Conservation (phyloP, 2,797 vertebrate species). For the Geotrypetes seraphini region DNA sequence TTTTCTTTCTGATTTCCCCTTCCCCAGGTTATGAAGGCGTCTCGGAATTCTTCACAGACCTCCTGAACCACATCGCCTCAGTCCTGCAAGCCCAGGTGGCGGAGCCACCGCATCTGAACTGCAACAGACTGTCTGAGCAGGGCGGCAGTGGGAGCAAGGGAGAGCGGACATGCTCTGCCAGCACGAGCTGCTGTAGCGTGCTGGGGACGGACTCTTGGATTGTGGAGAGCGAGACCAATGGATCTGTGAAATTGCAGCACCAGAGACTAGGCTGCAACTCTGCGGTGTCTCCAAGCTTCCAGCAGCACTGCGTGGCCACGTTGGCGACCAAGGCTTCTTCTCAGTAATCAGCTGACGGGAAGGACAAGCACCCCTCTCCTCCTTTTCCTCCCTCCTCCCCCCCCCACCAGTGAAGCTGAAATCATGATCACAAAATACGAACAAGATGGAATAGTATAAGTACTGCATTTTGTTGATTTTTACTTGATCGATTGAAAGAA, state of each 20-base stretch:
- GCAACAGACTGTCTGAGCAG: constrained; percentile 48
- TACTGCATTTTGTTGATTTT: constrained; percentile 23
- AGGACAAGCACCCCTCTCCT: constrained; percentile 32
- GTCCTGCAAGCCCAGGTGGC: constrained; percentile 73
- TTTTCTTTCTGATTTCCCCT: background rate
- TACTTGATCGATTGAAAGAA: constrained; percentile 39
- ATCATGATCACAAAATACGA: too few relatives aligned
- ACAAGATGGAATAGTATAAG: constrained; percentile 19
- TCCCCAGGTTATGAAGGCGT: constrained; percentile 87
- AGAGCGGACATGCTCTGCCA: constrained; percentile 49
- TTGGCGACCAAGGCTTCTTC: constrained; percentile 95
- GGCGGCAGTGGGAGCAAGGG: constrained; percentile 32
- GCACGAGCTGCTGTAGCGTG: constrained; percentile 59
- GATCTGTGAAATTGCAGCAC: constrained; percentile 64
- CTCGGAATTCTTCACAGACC: constrained; percentile 86
- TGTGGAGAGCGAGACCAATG: constrained; percentile 62
- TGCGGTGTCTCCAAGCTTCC: constrained; percentile 88
- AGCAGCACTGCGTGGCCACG: constrained; percentile 92
- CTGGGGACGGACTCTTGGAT: constrained; percentile 79
- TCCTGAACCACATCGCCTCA: constrained; percentile 85
- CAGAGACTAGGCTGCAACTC: constrained; percentile 94
- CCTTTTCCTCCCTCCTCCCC: constrained; percentile 6
- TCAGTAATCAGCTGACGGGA: constrained; percentile 64
- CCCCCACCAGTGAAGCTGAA: too few relatives aligned
- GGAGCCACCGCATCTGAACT: constrained; percentile 44